Base-by-base conservation (phyloP, 2,797 vertebrate species). In the Anabacerthia variegaticeps region DNA sequence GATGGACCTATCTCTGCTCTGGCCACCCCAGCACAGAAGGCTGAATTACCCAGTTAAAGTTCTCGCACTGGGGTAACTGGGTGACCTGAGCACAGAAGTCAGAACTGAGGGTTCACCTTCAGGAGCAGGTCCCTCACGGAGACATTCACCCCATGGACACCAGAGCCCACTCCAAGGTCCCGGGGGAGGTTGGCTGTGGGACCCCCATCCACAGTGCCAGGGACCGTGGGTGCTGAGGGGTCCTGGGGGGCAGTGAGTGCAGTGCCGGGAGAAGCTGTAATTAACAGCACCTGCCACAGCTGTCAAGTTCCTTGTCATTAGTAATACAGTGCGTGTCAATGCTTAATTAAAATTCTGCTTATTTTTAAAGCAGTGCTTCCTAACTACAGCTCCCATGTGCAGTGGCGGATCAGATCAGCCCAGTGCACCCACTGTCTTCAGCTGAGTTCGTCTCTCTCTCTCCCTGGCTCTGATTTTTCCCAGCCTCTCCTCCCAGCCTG, bases 301-400 rank as follows among this genome's bases (percentile, higher is more conserved):
- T 88, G 91, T 79, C 92, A 89, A 39, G 69, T 36, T 76, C 72
- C 59, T 65, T 82, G 23, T 93, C 95, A 65, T 92, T 63, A 96
- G 81, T 69, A 91, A 81, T 39, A 48, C 81, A 88, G 75, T 1
- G 4, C 39, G 66, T 93, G 94, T 72, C 85, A 72, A 48, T 24
- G 82, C 30, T 3, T 86, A 95, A 96, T 96, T 96, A 96, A 93
- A 93, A 89, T 89, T 87, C 89, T 88, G 94, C 62, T 79, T 91
- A 67, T 92, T 95, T 95, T 92, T 80, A 85, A 93, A 93, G 68
- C 80, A 17, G 66, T 12, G 37, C 67, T 94, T 92, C 79, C 90
- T 76, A 95, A 94, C 77, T 18, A 86, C 73, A 88, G 79, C 80
- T 59, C 71, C 89, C 56, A 15, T 66, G 88, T 78, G 80, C 96